Evolutionary conservation across 2,888 invertebrate genomes (phyloP), one percentile per base, ranked within the genome.

Genomic region (Sarcophaga carnaria): DNA sequence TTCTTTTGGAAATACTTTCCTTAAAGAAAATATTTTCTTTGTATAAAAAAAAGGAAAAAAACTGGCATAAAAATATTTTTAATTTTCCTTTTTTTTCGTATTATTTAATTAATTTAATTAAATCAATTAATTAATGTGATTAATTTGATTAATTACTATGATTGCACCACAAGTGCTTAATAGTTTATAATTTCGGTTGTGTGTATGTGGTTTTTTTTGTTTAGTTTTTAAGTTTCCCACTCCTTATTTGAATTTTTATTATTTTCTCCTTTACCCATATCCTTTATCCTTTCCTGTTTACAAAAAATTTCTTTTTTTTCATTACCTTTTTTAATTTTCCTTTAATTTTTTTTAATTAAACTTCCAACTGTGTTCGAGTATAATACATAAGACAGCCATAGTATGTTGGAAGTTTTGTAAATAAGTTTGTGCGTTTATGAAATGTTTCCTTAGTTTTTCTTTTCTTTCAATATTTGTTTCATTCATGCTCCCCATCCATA

Each of bases 131-230:
- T 14, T 74, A 45, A 71, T 78, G 22, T 76, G 14, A 47, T 54
- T 63, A 62, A 72, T 64, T 79, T 37, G 8, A 64, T 54, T 54
- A 49, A 66, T 60, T 75, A 70, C 62, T 83, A 70, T 62, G 62
- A 75, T 75, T 84, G 87, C 87, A 87, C 87, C 76, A 76, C 71
- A 70, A 79, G 87, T 81, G 84, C 87, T 87, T 87, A 71, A 71
- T 69, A 45, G 63, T 72, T 17, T 83, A 86, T 86, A n/a, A 82
- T 81, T 87, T 87, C 27, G 81, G 27, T 87, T 84, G 69, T 87
- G 81, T 87, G 84, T 84, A 79, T 84, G 81, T 84, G 81, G 14
- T 63, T 66, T 79, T 62, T 45, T 22, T 25, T 22, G 54, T 22
- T 74, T 77, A n/a, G 22, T 11, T 60, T 27, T 64, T 66, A n/a